Percentiles rank a stretch among this genome's conserved stretches.
These are phyloP conservation scores for Etia nguti DNA, from an alignment of 2,113 vertebrate species.

Conservation along the genomic window DNA sequence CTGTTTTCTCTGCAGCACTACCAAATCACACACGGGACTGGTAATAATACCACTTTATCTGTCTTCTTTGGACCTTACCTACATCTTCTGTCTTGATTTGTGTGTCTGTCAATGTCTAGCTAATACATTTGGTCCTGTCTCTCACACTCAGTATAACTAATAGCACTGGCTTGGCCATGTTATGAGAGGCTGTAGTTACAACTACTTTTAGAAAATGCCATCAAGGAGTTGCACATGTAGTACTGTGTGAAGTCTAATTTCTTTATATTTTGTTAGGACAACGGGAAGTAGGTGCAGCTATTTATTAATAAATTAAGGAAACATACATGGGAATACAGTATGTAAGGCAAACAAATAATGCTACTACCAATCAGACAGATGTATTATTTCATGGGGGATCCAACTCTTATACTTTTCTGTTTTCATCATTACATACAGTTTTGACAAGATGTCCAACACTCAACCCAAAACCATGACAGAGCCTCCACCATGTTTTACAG, in stretches of 20 bases:
- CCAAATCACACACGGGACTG: background rate
- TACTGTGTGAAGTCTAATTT: background rate
- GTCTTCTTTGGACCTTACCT: background rate
- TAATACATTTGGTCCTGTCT: background rate
- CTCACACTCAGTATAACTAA: background rate
- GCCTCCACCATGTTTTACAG: background rate
- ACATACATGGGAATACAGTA: background rate
- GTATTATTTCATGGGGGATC: background rate
- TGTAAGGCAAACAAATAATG: background rate
- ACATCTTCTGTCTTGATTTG: background rate
- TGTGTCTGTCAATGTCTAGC: background rate
- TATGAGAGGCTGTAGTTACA: background rate
- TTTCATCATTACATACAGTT: background rate
- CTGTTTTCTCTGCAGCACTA: background rate
- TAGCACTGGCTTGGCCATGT: background rate
- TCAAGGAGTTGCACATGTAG: background rate
- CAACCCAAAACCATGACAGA: background rate
- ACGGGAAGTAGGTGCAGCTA: background rate
- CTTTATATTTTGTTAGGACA: background rate
- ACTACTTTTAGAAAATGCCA: background rate
- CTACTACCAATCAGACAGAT: background rate
- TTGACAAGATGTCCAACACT: background rate
- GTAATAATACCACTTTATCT: conserved; percentile 11
- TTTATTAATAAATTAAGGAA: background rate
- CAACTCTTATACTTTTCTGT: background rate